These are phyloP conservation scores for Austrolebias charrua DNA, from an alignment of 2,797 vertebrate genomes.

Conservation along the genomic window DNA sequence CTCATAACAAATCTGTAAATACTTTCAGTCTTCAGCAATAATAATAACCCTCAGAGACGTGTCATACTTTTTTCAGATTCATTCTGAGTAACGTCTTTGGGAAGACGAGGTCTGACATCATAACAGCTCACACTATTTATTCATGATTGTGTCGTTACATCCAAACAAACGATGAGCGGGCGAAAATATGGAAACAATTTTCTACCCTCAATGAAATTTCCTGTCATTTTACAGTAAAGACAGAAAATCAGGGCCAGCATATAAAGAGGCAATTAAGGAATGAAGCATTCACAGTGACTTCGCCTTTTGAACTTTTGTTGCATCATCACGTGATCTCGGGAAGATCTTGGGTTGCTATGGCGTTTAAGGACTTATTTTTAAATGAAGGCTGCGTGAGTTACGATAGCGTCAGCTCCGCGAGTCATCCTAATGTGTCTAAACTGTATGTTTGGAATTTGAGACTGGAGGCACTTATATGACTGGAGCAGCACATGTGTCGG, in stretches of 20 bases:
- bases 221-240: conserved; percentile 13
- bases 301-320: background rate
- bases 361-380: conserved; percentile 65
- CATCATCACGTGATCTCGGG: conserved; percentile 45
- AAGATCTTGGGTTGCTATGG: conserved; percentile 64
- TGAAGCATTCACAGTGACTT: conserved; percentile 26
- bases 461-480: conserved; percentile 47
- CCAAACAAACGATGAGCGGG: background rate
- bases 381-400: conserved; percentile 54
- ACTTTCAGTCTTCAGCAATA: conserved; percentile 1
- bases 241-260: conserved; percentile 3
- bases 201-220: conserved; percentile 23
- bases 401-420: conserved; percentile 58
- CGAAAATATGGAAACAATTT: conserved; percentile 22
- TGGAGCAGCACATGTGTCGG: conserved; percentile 72
- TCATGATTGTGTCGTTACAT: conserved; percentile 45
- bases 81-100: conserved; percentile 33
- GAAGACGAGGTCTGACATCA: conserved; percentile 34
- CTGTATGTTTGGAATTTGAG: conserved; percentile 76
- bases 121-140: conserved; percentile 18
- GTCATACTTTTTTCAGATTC: conserved; percentile 6
- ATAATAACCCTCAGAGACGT: conserved; percentile 10
- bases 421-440: conserved; percentile 69
- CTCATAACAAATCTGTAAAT: conserved; percentile 9
- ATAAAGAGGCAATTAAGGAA: conserved; percentile 26